Evolutionary conservation across 2,797 vertebrate species (phyloP), one percentile per base, ranked within the genome.

Genomic region (Crenichthys baileyi): DNA sequence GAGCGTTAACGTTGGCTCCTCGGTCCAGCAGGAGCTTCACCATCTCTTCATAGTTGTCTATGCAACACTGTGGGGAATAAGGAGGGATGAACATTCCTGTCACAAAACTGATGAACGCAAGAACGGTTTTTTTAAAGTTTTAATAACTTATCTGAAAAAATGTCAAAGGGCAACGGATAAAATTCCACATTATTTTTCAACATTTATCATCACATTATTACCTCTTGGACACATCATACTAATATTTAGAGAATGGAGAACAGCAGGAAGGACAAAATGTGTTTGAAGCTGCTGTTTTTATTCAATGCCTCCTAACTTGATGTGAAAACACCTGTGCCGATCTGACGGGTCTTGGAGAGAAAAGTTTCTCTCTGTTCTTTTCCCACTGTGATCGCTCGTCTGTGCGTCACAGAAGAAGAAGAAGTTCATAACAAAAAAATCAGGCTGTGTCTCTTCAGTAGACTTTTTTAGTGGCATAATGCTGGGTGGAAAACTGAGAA

Each of bases 1-100:
- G 97, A 78, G 98, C 96, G 0, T 99, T 99, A 79, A 98, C 97
- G 0, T 96, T 96, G 41, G 98, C 98, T 55, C 97, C 97, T 0
- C 97, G 96, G 90, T 90, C 96, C 81, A 99, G 94, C 56, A 99
- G 95, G 85, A 99, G 95, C 93, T 96, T 97, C 82, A 99, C 98
- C 85, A 99, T 97, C 83, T 98, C 98, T 91, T 99, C 97, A 51
- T 98, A 99, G 95, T 99, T 99, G 95, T 99, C 98, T 68, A 99
- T 99, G 83, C 98, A 99, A 95, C 98, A 99, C 98, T 99, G 91
- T 16, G 15, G n/a, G 68, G 36, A 81, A 39, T 60, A 60, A 72
- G 22, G 11, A 48, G 44, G n/a, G 41, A 48, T 46, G 7, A 16
- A 26, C 26, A 70, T 44, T 7, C 12, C 24, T 13, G 5, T n/a